Percentiles rank a stretch among this genome's conserved stretches.
These are phyloP conservation scores for Semicossyphus pulcher DNA, from an alignment of 2,113 vertebrate genomes.

Conservation along the genomic window DNA sequence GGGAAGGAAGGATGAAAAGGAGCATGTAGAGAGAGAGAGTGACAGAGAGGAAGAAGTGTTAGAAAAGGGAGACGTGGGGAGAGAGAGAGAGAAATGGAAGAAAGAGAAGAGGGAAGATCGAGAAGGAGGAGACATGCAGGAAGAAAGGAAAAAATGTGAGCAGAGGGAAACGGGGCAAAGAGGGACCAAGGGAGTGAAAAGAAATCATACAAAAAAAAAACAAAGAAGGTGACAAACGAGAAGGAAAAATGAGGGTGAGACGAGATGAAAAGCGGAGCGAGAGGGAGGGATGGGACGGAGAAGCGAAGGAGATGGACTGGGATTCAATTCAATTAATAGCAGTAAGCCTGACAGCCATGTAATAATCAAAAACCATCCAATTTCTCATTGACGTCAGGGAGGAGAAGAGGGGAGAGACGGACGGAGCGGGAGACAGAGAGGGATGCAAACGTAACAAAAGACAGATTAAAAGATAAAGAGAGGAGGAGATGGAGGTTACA, in stretches of 20 bases:
- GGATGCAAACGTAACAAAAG: slow-evolving; percentile 42
- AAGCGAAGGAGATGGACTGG: slow-evolving; percentile 56
- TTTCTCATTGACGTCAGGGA: slow-evolving; percentile 72
- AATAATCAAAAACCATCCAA: slow-evolving; percentile 73
- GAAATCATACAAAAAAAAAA: neutral
- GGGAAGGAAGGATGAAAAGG: slow-evolving; percentile 35
- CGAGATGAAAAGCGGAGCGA: slow-evolving; percentile 6
- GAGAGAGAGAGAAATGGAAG: neutral
- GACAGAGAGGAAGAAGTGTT: slow-evolving; percentile 12
- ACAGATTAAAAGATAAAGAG: slow-evolving; percentile 45
- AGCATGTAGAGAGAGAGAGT: slow-evolving; percentile 36
- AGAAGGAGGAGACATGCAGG: neutral
- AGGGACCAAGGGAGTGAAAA: slow-evolving; percentile 12
- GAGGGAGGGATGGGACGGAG: slow-evolving; percentile 22
- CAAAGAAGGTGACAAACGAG: slow-evolving; percentile 33
- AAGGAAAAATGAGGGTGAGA: slow-evolving; percentile 27
- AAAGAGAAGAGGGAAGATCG: neutral
- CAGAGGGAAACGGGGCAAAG: slow-evolving; percentile 23
- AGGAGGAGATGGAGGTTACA: slow-evolving; percentile 23
- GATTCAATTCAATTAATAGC: slow-evolving; percentile 77
- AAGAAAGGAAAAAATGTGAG: neutral
- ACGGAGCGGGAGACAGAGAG: neutral
- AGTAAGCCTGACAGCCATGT: slow-evolving; percentile 72
- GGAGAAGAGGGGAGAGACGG: slow-evolving; percentile 24
- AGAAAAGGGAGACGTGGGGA: neutral